Base-by-base conservation (phyloP, 2,797 vertebrate species). In the Dipus sagitta region DNA sequence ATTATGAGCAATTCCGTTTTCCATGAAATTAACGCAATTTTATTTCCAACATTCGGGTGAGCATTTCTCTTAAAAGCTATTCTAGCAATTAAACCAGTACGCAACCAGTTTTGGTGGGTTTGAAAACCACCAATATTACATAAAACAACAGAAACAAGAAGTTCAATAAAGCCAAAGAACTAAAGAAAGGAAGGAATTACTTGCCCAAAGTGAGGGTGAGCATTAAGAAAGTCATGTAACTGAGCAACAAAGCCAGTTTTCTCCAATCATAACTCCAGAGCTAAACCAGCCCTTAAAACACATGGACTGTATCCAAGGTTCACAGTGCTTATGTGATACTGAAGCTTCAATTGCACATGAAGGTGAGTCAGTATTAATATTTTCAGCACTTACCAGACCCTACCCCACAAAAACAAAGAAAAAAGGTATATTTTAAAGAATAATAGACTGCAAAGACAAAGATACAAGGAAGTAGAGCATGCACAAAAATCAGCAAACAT, bases 1-100 rank as follows among this genome's bases (percentile, higher is more conserved):
- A 86, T 38, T 86, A 62, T n/a, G 20, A 93, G 68, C 24, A 79
- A 24, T 47, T 13, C 28, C 79, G 42, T 82, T 5, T 83, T 86
- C n/a, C 24, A 67, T 52, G n/a, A 81, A 93, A 79, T 78, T 86
- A 88, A 88, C 47, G 32, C 54, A 54, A 76, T 30, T 83, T 38
- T 83, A 4, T 75, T 93, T 79, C 54, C 83, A 88, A 62, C 6
- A 20, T 76, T 24, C 77, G 32, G 47, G 14, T 24, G 67, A 47
- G 20, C 47, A 24, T 52, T 83, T 62, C 17, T 62, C 62, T 32
- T 8, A 67, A n/a, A 23, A 54, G 20, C 28, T 52, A 23, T 23
- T 80, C 4, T 68, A 32, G 68, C 21, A 82, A 47, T 23, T 24
- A 86, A 54, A 52, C 47, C 32, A 94, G 32, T 2, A 86, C n/a